A percentile compares a stretch with the other conserved stretches of the same genome.
These are phyloP conservation scores for Oncorhynchus masou DNA, from an alignment of 2,113 vertebrate species.

Conservation along the genomic window DNA sequence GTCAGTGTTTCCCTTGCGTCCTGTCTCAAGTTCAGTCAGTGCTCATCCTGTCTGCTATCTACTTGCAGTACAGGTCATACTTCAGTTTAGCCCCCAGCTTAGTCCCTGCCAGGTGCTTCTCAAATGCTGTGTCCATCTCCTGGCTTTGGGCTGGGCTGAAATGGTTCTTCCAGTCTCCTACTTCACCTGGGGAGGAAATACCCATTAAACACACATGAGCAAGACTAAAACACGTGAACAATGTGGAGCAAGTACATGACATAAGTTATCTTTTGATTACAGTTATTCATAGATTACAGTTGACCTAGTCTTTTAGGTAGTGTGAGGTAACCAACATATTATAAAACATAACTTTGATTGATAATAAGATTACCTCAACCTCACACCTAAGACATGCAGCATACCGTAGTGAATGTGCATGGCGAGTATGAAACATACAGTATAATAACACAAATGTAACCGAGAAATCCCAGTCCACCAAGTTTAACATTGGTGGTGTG, in stretches of 20 bases:
- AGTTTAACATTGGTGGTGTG: too few relatives aligned
- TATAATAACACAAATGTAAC: too few relatives aligned
- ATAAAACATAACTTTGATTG: neutral
- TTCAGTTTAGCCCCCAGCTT: slow-evolving; percentile 66
- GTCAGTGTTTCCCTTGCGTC: too few relatives aligned
- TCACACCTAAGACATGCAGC: too few relatives aligned
- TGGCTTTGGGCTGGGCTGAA: slow-evolving; percentile 70
- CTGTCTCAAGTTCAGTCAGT: slow-evolving; percentile 1
- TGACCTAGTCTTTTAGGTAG: too few relatives aligned
- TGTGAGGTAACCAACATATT: neutral
- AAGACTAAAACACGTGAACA: too few relatives aligned
- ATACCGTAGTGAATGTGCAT: too few relatives aligned
- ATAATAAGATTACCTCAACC: neutral
- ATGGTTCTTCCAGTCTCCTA: slow-evolving; percentile 74
- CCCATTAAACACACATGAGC: neutral
- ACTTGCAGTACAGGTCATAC: slow-evolving; percentile 61
- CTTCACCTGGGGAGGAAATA: slow-evolving; percentile 45
- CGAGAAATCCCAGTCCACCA: too few relatives aligned
- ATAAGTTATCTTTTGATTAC: too few relatives aligned
- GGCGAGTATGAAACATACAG: too few relatives aligned
- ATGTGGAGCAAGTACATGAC: too few relatives aligned
- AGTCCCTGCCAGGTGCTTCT: slow-evolving; percentile 63
- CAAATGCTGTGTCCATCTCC: slow-evolving; percentile 78
- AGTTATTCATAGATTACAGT: too few relatives aligned
- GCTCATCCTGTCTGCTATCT: neutral